These are phyloP conservation scores for Drosophila leontia DNA, from an alignment of 1,140 invertebrate genomes.

Conservation along the genomic window DNA sequence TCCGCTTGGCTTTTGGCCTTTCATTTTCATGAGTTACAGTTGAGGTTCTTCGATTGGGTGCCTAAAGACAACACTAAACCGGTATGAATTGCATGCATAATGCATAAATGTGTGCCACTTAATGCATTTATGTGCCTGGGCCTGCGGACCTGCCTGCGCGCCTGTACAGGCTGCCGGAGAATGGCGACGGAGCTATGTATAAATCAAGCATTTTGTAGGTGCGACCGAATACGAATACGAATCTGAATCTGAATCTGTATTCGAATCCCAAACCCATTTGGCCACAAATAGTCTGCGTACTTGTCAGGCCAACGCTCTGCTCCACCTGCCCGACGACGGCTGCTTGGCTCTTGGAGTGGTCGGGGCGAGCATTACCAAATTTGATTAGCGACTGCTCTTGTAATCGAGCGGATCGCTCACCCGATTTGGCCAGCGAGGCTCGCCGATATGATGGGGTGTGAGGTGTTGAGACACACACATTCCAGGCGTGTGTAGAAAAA, in stretches of 20 bases:
- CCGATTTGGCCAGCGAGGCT: background rate
- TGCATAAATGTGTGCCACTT: conserved; percentile 56
- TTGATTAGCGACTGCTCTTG: conserved; percentile 25
- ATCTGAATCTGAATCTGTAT: background rate
- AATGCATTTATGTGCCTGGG: conserved; percentile 45
- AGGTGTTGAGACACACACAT: conserved; percentile 1
- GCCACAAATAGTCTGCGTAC: conserved; percentile 23
- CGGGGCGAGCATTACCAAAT: conserved; percentile 28
- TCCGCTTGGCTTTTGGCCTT: conserved; percentile 70
- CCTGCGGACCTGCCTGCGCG: conserved; percentile 5
- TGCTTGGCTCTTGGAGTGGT: conserved; percentile 1
- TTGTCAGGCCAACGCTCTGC: conserved; percentile 14
- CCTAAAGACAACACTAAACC: conserved; percentile 45
- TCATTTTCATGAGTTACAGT: conserved; percentile 71
- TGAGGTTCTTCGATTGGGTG: conserved; percentile 55
- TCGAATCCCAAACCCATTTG: conserved; percentile 17
- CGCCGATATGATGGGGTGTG: background rate
- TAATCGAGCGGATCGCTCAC: conserved; percentile 20
- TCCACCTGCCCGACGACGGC: conserved; percentile 19
- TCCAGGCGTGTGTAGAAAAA: background rate
- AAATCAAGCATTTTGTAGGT: conserved; percentile 41
- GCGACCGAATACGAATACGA: conserved; percentile 19
- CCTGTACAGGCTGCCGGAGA: conserved; percentile 13
- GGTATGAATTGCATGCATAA: conserved; percentile 55
- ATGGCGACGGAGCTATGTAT: conserved; percentile 19